phyloP scores from a whole-genome alignment of 1,140 invertebrate genomes.

The Venustaconcha ellipsiformis region DNA sequence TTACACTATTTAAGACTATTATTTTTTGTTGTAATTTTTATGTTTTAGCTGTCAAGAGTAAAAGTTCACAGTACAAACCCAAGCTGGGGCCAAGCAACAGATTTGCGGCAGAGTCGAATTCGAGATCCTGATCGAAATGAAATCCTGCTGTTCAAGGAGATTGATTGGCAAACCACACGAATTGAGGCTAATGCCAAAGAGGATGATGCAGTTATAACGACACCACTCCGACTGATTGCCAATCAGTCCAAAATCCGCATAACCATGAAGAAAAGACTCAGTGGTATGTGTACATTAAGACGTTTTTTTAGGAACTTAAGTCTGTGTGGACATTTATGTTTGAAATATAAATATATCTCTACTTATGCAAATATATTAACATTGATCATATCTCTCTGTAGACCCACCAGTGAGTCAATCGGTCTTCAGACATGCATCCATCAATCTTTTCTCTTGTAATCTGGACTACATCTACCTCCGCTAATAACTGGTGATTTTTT shows the following conservation, averaged over 20 bases:
- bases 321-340: no score
- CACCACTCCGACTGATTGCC: conserved; percentile 91
- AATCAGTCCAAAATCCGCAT: conserved; percentile 96
- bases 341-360: no score
- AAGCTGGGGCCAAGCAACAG: conserved; percentile 84
- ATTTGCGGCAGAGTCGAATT: conserved; percentile 86
- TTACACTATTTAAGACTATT: no score
- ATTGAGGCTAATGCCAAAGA: conserved; percentile 83
- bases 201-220: conserved; percentile 63
- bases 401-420: no score
- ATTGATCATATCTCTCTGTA: no score
- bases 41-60: conserved; percentile 86
- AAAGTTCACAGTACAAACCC: conserved; percentile 93
- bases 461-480: no score
- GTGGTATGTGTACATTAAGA: conserved; percentile 73
- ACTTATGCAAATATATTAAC: no score
- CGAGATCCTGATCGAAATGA: conserved; percentile 90
- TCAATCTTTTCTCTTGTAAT: no score
- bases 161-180: conserved; percentile 96
- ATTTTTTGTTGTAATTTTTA: conserved; percentile 3
- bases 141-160: conserved; percentile 93
- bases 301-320: no score
- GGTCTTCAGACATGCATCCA: no score
- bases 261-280: conserved; percentile 93
- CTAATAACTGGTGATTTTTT: no score